Conservation (phyloP, 2,113 vertebrate genomes). For the Narcine bancroftii region DNA sequence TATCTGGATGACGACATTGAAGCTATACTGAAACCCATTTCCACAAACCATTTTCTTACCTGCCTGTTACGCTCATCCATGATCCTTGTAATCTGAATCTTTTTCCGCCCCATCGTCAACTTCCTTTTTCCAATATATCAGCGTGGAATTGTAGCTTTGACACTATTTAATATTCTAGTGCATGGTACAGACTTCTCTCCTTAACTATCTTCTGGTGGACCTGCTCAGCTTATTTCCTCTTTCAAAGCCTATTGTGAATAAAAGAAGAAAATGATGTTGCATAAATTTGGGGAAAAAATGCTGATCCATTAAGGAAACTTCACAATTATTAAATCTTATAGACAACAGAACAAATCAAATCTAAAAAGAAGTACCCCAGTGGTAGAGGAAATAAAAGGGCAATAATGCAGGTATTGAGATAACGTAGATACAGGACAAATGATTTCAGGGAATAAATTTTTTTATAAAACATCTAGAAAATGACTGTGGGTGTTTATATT, state of each 20-base stretch:
- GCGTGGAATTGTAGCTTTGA: constrained; percentile 62
- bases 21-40: not conserved
- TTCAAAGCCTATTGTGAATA: not conserved
- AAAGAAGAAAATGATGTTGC: not conserved
- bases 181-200: constrained; percentile 69
- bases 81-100: constrained; percentile 98
- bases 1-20: not conserved
- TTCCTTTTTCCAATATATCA: constrained; percentile 70
- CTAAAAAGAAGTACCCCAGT: not conserved
- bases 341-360: not conserved
- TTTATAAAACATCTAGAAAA: not conserved
- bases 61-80: constrained; percentile 98
- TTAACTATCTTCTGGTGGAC: constrained; percentile 40
- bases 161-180: constrained; percentile 71
- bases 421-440: not conserved
- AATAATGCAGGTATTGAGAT: not conserved
- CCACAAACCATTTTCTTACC: constrained; percentile 59
- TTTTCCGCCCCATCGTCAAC: constrained; percentile 92
- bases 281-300: not conserved
- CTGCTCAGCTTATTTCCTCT: constrained; percentile 33
- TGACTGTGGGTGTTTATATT: not conserved
- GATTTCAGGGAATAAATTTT: too few relatives aligned
- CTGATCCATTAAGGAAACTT: not conserved
- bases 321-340: not conserved
- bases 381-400: not conserved